phyloP scores from a whole-genome alignment of 1,140 invertebrate species.

The Philopotamus ludificatus region DNA sequence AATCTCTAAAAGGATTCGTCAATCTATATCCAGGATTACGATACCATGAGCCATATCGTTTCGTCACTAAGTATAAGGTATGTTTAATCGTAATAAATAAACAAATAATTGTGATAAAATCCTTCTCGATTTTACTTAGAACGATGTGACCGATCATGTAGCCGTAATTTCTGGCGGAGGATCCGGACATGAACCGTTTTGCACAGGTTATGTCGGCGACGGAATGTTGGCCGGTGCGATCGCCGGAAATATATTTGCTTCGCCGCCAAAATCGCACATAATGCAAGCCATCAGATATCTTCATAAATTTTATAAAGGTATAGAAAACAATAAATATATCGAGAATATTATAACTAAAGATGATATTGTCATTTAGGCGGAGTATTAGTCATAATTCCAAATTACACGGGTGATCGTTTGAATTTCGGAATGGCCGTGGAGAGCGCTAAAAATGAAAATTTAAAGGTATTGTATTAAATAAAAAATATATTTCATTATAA shows the following conservation, averaged over 20 bases:
- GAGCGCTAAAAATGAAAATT: slow-evolving; percentile 63
- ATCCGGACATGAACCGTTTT: slow-evolving; percentile 84
- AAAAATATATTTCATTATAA: background rate
- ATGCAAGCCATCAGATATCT: slow-evolving; percentile 64
- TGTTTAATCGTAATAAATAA: slow-evolving; percentile 7
- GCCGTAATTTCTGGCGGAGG: slow-evolving; percentile 78
- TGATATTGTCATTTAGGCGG: slow-evolving; percentile 58
- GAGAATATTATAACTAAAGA: background rate
- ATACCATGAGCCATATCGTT: slow-evolving; percentile 60
- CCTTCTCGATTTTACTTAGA: background rate
- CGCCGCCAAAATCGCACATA: slow-evolving; percentile 71
- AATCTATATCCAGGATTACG: slow-evolving; percentile 61
- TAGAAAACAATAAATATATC: slow-evolving; percentile 1
- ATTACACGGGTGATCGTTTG: slow-evolving; percentile 85
- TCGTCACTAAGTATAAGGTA: slow-evolving; percentile 52
- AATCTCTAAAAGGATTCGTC: slow-evolving; percentile 66
- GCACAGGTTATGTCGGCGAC: slow-evolving; percentile 72
- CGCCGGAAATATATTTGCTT: slow-evolving; percentile 75
- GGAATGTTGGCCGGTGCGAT: slow-evolving; percentile 77
- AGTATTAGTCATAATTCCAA: slow-evolving; percentile 72
- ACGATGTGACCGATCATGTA: slow-evolving; percentile 58
- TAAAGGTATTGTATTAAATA: too few relatives aligned
- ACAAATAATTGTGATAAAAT: background rate
- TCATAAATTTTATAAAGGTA: slow-evolving; percentile 58
- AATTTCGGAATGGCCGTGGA: slow-evolving; percentile 85